Base-by-base conservation (phyloP, 2,888 invertebrate species). In the Leptothorax acervorum region DNA sequence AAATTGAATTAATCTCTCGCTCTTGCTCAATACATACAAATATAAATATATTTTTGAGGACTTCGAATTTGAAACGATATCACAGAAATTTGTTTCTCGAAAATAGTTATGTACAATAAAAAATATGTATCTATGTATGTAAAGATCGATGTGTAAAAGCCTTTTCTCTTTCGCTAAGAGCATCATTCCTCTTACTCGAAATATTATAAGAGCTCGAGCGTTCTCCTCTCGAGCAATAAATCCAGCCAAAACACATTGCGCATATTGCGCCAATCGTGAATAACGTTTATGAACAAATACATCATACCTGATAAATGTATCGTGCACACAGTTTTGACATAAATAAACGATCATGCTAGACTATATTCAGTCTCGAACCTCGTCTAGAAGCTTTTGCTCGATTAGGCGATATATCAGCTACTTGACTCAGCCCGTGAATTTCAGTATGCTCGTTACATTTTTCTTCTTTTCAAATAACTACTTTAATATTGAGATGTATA, bases 371-470 rank as follows among this genome's bases (percentile, higher is more conserved):
- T 66, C 66, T 42, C 42, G n/a, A 55, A 31, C 11, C 45, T 66
- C 53, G 65, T 53, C 68, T 78, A 15, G 45, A 68, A 78, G 78
- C 78, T 78, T 45, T 78, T 5, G 68, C 53, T 78, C 45, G 42
- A 66, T 78, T 55, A 57, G 9, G 18, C 66, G 66, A 53, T 53
- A 55, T 18, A 53, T 53, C 66, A 42, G 18, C n/a, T 53, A 48
- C 28, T 66, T 55, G 68, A 68, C 28, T 45, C 31, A 45, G 9
- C 66, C 23, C 12, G 12, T 15, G 18, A 66, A 78, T 57, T 68
- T 78, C 53, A 12, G 31, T 28, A 28, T 55, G 2, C 39, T 9
- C 23, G 28, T 65, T 60, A 12, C 15, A 63, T 63, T 6, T 63
- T 75, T 62, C 6, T 12, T 66, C 51, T 45, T 12, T 42, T 35